Conservation (phyloP, 2,797 vertebrate genomes). For the Synaphobranchus kaupii region DNA sequence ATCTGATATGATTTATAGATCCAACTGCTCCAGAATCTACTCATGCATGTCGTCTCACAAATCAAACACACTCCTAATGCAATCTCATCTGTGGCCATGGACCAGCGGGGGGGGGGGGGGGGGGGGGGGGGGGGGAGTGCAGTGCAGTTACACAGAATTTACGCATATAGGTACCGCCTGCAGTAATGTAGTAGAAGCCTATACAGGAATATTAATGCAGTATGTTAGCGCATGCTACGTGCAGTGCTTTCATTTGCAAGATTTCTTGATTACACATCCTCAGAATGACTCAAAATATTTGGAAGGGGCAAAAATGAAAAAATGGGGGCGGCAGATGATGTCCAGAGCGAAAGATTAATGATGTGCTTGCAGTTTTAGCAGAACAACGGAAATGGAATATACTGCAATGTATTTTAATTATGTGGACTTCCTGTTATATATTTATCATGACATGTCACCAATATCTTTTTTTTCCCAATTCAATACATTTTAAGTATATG, state of each 20-base stretch:
- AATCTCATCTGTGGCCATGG: neutral
- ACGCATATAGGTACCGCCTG: neutral
- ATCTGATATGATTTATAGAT: neutral
- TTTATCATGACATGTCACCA: neutral
- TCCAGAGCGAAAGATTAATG: neutral
- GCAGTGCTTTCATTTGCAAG: neutral
- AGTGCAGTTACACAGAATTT: too few species aligned
- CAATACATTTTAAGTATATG: neutral
- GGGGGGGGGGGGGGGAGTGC: too few species aligned
- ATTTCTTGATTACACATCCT: neutral
- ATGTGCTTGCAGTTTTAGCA: neutral
- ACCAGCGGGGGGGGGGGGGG: too few species aligned
- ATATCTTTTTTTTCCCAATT: neutral
- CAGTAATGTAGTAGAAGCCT: neutral
- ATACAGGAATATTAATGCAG: neutral
- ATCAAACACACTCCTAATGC: neutral
- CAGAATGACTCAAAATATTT: neutral
- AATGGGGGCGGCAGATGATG: neutral
- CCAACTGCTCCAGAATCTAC: neutral
- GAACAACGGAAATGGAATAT: neutral
- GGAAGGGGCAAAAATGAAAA: too few species aligned
- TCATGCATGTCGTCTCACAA: neutral
- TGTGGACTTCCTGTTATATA: neutral
- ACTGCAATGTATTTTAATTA: neutral
- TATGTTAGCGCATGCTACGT: too few species aligned